Conservation (phyloP, 2,888 invertebrate species). For the Drosophila paramelanica region DNA sequence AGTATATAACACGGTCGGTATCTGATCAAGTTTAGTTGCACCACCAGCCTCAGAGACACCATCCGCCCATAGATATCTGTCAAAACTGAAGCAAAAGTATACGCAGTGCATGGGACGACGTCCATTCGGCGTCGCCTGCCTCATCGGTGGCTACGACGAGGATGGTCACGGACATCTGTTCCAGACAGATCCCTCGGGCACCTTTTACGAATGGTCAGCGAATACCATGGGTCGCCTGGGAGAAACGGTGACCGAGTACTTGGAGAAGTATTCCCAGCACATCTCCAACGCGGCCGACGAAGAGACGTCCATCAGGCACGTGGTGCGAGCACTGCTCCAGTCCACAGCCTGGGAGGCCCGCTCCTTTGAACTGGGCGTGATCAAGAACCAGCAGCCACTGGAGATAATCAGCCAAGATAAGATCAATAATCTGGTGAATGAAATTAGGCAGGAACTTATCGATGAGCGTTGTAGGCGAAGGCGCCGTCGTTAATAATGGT, state of each 20-base stretch:
- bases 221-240: constrained; percentile 98
- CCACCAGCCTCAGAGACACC: neutral
- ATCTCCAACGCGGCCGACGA: constrained; percentile 88
- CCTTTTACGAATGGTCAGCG: constrained; percentile 99
- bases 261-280: constrained; percentile 93
- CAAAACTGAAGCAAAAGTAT: constrained; percentile 95
- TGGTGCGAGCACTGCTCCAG: constrained; percentile 96
- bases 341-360: constrained; percentile 90
- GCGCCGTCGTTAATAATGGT: neutral
- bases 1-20: constrained; percentile 91
- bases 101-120: constrained; percentile 97
- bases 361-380: constrained; percentile 98
- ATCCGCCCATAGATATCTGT: constrained; percentile 84
- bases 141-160: constrained; percentile 98
- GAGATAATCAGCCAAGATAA: constrained; percentile 95
- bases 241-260: constrained; percentile 97
- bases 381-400: constrained; percentile 89
- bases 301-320: constrained; percentile 95
- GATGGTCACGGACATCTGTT: constrained; percentile 98
- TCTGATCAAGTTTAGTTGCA: no score
- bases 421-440: constrained; percentile 95
- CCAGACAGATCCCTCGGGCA: constrained; percentile 99
- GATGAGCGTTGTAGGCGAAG: constrained; percentile 87
- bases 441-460: constrained; percentile 97
- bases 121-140: constrained; percentile 98